A percentile compares a stretch with the other conserved stretches of the same genome.
Conservation (phyloP, 2,888 invertebrate genomes). For the Pristionchus japonicus region DNA sequence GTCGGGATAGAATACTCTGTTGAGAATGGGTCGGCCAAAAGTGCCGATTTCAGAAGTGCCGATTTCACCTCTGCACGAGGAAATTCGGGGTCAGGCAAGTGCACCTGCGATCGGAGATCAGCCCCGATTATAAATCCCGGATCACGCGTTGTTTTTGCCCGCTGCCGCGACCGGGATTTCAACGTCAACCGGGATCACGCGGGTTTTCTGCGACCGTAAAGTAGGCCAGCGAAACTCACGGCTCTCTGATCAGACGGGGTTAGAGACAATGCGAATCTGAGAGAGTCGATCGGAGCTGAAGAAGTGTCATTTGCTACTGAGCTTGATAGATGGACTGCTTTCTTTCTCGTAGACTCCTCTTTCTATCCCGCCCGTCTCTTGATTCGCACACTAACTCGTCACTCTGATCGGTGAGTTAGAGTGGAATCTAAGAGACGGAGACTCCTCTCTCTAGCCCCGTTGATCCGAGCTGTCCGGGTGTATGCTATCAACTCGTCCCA, state of each 20-base stretch:
- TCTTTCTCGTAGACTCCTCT: not conserved
- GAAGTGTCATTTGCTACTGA: not conserved
- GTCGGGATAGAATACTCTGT: too few species aligned
- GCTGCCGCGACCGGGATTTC: not conserved
- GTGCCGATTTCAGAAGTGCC: too few species aligned
- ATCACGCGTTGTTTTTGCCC: not conserved
- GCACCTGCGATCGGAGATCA: not conserved
- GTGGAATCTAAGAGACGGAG: too few species aligned
- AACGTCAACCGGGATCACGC: not conserved
- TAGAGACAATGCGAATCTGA: not conserved
- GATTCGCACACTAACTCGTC: too few species aligned
- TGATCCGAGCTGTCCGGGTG: not conserved
- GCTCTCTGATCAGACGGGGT: not conserved
- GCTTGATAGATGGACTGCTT: constrained; percentile 24
- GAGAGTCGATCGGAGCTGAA: not conserved
- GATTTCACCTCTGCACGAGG: too few species aligned
- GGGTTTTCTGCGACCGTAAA: not conserved
- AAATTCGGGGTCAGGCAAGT: not conserved
- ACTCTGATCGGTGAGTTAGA: not conserved
- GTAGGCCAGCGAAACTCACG: not conserved
- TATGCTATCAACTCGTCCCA: not conserved
- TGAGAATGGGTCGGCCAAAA: too few species aligned
- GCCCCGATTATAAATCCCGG: not conserved
- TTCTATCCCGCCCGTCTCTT: not conserved
- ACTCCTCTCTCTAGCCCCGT: too few species aligned